phyloP scores from a whole-genome alignment of 1,140 invertebrate genomes.

The Cydia splendana region DNA sequence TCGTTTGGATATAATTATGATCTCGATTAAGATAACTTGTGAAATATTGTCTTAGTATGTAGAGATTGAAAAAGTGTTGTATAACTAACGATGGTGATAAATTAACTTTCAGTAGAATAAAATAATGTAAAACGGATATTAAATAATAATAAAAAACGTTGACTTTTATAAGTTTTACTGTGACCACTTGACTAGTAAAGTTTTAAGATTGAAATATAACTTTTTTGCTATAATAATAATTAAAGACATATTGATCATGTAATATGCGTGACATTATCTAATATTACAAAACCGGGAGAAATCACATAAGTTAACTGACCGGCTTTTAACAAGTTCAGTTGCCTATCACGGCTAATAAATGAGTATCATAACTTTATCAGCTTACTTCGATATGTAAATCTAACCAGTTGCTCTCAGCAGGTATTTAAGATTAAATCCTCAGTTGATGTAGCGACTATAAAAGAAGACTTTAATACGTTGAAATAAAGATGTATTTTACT shows the following conservation, averaged over 20 bases:
- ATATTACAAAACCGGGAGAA: conserved; percentile 22
- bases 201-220: not conserved
- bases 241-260: not conserved
- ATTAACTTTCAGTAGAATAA: too few species aligned
- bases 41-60: not conserved
- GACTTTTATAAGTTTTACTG: too few species aligned
- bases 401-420: conserved; percentile 23
- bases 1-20: not conserved
- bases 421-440: conserved; percentile 23
- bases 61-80: not conserved
- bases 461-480: conserved; percentile 1
- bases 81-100: too few species aligned
- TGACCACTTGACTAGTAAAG: too few species aligned
- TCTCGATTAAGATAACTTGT: not conserved
- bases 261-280: conserved; percentile 3
- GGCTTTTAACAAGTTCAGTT: not conserved
- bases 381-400: conserved; percentile 26
- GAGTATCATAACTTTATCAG: conserved; percentile 31
- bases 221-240: not conserved
- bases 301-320: conserved; percentile 17
- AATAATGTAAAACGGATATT: not conserved
- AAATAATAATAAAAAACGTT: too few species aligned
- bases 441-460: not conserved
- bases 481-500: not conserved
- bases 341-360: conserved; percentile 26